Base-by-base conservation (phyloP, 2,888 invertebrate genomes). In the Eristalis pertinax region DNA sequence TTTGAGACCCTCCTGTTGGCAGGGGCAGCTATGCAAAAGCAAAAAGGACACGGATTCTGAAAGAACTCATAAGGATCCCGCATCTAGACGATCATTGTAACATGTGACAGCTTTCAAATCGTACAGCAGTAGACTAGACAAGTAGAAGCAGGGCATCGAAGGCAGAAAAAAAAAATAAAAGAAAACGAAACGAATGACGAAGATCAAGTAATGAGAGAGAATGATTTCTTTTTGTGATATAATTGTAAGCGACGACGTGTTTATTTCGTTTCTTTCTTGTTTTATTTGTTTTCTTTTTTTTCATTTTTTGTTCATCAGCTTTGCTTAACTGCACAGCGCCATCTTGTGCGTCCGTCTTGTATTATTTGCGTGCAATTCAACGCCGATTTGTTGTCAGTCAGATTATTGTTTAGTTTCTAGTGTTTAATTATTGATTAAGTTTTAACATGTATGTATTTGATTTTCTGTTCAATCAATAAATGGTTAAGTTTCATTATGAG, bases 161-260 rank as follows among this genome's bases (percentile, higher is more conserved):
- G 41, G 7, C 24, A 10, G 60, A 75, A 13, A 26, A 29, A 15
- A 26, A 50, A 58, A 50, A n/a, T n/a, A n/a, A 3, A 56, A 32
- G 11, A 41, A 62, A n/a, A 29, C 38, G 41, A 56, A 38, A 70
- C 35, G n/a, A 62, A 58, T 19, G 35, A 56, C 29, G 43, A 70
- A 65, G 62, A 43, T 43, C 43, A 35, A 64, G 60, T 75, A 50
- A 58, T 32, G 67, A 78, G 41, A 80, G 68, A 74, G 72, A 58
- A 73, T n/a, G 68, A 80, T 76, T 80, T 87, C 67, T 76, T 83
- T 84, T 83, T 87, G 87, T 87, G 87, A 87, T 87, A 87, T 87
- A 87, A 84, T 83, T 87, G 43, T 87, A 87, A 87, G 87, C 83
- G 84, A 80, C 60, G 24, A 43, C 63, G 13, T 73, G 69, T 64